A percentile compares a stretch with the other conserved stretches of the same genome.
Evolutionary conservation across 2,797 vertebrate genomes (phyloP).

Genomic region (Tenualosa ilisha): DNA sequence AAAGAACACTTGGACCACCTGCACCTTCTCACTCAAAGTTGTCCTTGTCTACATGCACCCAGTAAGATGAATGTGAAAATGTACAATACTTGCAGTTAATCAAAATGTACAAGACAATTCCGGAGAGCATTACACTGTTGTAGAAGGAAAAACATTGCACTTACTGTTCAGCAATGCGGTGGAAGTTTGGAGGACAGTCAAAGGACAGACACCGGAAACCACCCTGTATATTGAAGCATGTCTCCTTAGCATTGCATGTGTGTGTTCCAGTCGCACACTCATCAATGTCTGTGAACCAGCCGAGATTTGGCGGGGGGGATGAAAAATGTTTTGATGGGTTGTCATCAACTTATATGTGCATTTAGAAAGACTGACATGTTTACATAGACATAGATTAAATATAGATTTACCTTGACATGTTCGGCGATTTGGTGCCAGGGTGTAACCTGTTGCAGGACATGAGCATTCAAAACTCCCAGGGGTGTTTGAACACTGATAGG

Average conservation of each 20-base stretch:
- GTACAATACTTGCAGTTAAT: background rate
- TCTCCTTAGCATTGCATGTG: slow-evolving; percentile 81
- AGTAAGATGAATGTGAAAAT: background rate
- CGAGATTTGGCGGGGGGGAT: background rate
- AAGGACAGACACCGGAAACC: slow-evolving; percentile 86
- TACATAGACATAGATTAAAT: background rate
- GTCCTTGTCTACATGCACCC: background rate
- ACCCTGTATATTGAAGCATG: slow-evolving; percentile 89
- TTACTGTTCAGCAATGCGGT: slow-evolving; percentile 79
- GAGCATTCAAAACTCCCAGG: slow-evolving; percentile 89
- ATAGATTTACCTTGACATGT: slow-evolving; percentile 82
- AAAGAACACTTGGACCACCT: background rate
- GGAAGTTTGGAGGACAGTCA: slow-evolving; percentile 83
- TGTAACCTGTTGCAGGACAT: slow-evolving; percentile 85
- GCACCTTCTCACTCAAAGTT: background rate
- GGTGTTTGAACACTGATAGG: slow-evolving; percentile 84
- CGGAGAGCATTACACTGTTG: background rate
- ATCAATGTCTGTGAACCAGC: slow-evolving; percentile 79
- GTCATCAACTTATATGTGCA: background rate
- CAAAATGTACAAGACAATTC: background rate
- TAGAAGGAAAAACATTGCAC: slow-evolving; percentile 46
- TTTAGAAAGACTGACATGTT: background rate
- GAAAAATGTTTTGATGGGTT: background rate
- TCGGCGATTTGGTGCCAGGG: slow-evolving; percentile 78
- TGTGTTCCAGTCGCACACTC: slow-evolving; percentile 86